A percentile compares a stretch with the other conserved stretches of the same genome.
Conservation (phyloP, 2,113 vertebrate genomes). For the Ptilorrhoa leucosticta region DNA sequence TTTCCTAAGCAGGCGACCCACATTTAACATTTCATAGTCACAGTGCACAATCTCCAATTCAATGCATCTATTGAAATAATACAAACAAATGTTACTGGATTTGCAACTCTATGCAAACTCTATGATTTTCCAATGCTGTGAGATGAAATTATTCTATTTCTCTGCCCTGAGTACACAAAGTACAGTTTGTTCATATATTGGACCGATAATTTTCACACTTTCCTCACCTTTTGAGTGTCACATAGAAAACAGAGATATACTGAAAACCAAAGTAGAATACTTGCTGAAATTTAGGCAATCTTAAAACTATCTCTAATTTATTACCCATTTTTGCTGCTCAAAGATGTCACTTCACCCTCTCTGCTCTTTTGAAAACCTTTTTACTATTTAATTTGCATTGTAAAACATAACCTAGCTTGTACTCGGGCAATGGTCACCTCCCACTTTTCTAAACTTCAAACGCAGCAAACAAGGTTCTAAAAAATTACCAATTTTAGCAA, state of each 20-base stretch:
- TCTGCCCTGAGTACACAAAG: neutral
- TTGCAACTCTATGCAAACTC: neutral
- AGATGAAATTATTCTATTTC: neutral
- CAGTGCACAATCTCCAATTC: neutral
- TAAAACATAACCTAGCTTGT: neutral
- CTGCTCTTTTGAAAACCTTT: neutral
- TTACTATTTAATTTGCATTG: neutral
- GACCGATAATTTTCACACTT: neutral
- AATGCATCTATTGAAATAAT: neutral
- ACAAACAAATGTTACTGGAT: neutral
- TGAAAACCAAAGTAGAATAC: neutral
- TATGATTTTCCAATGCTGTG: neutral
- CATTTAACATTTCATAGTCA: neutral
- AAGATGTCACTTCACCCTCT: neutral
- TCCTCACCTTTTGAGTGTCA: neutral
- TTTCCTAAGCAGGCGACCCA: neutral
- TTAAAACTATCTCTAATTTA: neutral
- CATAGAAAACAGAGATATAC: neutral
- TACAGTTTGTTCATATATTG: neutral
- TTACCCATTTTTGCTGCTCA: neutral
- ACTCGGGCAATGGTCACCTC: neutral
- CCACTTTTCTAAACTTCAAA: neutral
- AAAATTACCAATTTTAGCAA: neutral
- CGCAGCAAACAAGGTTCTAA: neutral
- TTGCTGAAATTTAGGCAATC: neutral